phyloP scores from a whole-genome alignment of 2,113 vertebrate species.

The Oophaga pumilio region DNA sequence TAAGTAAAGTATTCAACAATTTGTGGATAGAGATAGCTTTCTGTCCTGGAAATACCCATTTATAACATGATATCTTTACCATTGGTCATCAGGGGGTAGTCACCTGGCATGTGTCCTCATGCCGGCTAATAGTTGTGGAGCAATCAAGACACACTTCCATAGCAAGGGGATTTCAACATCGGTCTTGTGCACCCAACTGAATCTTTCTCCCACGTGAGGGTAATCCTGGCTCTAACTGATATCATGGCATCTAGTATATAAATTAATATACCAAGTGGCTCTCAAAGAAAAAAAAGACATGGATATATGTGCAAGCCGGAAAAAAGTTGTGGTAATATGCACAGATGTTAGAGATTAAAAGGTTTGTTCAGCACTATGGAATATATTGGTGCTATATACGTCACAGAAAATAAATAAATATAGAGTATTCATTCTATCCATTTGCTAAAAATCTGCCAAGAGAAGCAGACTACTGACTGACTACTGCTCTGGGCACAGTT shows the following conservation, averaged over 20 bases:
- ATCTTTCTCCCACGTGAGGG: not conserved
- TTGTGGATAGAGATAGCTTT: too few species aligned
- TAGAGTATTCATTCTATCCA: not conserved
- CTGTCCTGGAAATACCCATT: too few species aligned
- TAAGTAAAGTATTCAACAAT: too few species aligned
- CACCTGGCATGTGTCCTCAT: not conserved
- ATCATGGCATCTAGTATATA: not conserved
- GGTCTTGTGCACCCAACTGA: not conserved
- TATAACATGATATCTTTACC: not conserved
- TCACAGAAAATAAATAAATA: not conserved
- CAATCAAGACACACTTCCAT: not conserved
- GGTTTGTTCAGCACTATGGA: not conserved
- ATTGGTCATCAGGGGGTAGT: not conserved
- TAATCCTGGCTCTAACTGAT: not conserved
- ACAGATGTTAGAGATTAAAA: not conserved
- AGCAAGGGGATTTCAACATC: not conserved
- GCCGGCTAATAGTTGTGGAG: not conserved
- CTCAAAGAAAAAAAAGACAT: not conserved
- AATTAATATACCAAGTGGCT: not conserved
- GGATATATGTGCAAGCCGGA: not conserved
- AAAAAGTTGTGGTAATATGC: not conserved
- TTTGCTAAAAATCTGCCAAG: not conserved
- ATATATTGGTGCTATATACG: not conserved
- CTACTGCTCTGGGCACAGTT: too few species aligned
- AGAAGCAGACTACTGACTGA: not conserved